Conservation (phyloP, 2,113 vertebrate species). For the Neodon shergylaensis region DNA sequence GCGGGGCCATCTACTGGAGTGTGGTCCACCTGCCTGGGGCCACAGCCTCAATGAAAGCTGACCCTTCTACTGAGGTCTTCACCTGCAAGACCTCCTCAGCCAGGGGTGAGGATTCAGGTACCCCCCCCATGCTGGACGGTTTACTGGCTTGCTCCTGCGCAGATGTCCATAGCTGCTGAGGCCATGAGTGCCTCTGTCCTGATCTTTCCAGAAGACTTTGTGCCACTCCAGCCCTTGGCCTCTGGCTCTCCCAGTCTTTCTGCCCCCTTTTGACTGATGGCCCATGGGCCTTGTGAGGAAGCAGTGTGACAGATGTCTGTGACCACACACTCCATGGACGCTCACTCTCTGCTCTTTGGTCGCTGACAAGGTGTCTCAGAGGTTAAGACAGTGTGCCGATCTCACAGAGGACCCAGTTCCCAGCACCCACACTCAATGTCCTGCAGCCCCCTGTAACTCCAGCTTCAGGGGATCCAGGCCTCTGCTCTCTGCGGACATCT, state of each 20-base stretch:
- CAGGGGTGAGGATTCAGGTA: not conserved
- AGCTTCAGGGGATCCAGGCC: not conserved
- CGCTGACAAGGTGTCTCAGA: not conserved
- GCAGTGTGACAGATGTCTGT: not conserved
- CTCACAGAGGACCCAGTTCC: not conserved
- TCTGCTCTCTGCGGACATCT: not conserved
- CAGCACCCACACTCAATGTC: not conserved
- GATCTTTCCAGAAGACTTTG: not conserved
- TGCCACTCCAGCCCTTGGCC: not conserved
- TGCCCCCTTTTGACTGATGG: not conserved
- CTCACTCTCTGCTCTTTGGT: not conserved
- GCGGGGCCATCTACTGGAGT: not conserved
- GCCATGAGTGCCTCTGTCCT: not conserved
- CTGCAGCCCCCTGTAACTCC: not conserved
- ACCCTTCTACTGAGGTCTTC: not conserved
- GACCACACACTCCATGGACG: not conserved
- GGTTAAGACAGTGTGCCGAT: not conserved
- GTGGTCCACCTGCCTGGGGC: not conserved
- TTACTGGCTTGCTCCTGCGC: not conserved
- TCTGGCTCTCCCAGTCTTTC: not conserved
- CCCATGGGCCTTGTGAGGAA: not conserved
- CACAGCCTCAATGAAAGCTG: not conserved
- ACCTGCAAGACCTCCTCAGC: not conserved
- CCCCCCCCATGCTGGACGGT: not conserved
- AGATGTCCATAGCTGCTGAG: not conserved